Conservation (phyloP, 2,797 vertebrate genomes). For the Neoniphon sammara region DNA sequence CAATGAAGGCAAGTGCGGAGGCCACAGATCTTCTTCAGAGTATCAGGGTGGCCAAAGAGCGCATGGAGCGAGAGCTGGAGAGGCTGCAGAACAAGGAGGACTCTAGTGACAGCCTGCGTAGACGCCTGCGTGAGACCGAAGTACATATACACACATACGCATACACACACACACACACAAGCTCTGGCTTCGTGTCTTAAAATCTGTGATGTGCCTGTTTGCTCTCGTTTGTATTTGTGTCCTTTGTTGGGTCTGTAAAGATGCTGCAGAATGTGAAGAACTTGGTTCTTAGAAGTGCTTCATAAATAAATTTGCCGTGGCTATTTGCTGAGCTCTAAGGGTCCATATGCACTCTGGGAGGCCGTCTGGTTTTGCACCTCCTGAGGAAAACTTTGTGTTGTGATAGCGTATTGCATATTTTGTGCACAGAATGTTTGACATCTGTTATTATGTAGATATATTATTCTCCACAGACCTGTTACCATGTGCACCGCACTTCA, state of each 20-base stretch:
- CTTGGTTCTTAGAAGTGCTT: slow-evolving; percentile 29
- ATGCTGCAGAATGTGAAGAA: not conserved
- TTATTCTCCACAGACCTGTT: not conserved
- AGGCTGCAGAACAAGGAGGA: slow-evolving; percentile 93
- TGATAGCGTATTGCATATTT: slow-evolving; percentile 22
- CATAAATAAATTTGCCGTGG: slow-evolving; percentile 44
- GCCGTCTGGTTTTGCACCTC: slow-evolving; percentile 42
- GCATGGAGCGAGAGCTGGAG: slow-evolving; percentile 91
- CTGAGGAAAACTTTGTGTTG: slow-evolving; percentile 37
- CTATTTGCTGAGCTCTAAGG: slow-evolving; percentile 25
- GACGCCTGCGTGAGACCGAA: slow-evolving; percentile 95
- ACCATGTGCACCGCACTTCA: not conserved
- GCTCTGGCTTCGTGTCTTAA: slow-evolving; percentile 1
- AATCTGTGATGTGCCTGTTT: not conserved
- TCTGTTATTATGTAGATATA: not conserved
- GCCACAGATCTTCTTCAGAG: slow-evolving; percentile 94
- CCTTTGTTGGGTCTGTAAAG: slow-evolving; percentile 10
- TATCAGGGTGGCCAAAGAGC: slow-evolving; percentile 92
- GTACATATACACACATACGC: slow-evolving; percentile 58
- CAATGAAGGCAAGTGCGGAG: slow-evolving; percentile 90
- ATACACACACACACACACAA: slow-evolving; percentile 57
- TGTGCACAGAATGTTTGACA: slow-evolving; percentile 15
- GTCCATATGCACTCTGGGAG: slow-evolving; percentile 41
- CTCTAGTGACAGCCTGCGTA: slow-evolving; percentile 94
- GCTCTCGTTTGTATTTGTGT: not conserved